Percentiles rank a stretch among this genome's conserved stretches.
phyloP scores from a whole-genome alignment of 2,797 vertebrate genomes.

The Lerista edwardsae region DNA sequence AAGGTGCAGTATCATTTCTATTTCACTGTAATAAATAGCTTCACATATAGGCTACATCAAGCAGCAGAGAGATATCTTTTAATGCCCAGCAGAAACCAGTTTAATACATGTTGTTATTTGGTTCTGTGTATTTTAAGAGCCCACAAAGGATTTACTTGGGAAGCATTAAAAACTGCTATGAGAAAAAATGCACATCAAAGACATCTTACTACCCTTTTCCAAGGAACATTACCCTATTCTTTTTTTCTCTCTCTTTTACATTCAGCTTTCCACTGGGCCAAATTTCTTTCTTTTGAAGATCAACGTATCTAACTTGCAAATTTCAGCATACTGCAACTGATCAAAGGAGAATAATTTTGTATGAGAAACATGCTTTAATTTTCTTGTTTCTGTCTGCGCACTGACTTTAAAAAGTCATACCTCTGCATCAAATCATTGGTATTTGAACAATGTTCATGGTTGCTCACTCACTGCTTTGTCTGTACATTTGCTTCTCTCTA shows the following conservation, averaged over 20 bases:
- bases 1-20: neutral
- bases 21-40: neutral
- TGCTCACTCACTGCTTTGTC: neutral
- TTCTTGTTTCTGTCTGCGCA: conserved; percentile 23
- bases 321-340: conserved; percentile 28
- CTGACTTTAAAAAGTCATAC: conserved; percentile 38
- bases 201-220: conserved; percentile 26
- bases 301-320: conserved; percentile 51
- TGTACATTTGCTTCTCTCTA: conserved; percentile 19
- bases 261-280: conserved; percentile 26
- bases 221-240: conserved; percentile 37
- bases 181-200: conserved; percentile 28
- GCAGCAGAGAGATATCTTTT: neutral
- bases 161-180: conserved; percentile 7
- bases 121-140: conserved; percentile 12
- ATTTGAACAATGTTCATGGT: conserved; percentile 16
- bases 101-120: neutral
- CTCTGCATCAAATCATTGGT: conserved; percentile 20
- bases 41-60: neutral
- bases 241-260: neutral
- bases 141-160: conserved; percentile 19
- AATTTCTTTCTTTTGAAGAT: conserved; percentile 51
- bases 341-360: conserved; percentile 44
- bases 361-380: conserved; percentile 21
- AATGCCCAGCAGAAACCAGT: neutral